Percentiles rank a stretch among this genome's conserved stretches.
phyloP scores from a whole-genome alignment of 2,797 vertebrate genomes.

The Sardinella longiceps region DNA sequence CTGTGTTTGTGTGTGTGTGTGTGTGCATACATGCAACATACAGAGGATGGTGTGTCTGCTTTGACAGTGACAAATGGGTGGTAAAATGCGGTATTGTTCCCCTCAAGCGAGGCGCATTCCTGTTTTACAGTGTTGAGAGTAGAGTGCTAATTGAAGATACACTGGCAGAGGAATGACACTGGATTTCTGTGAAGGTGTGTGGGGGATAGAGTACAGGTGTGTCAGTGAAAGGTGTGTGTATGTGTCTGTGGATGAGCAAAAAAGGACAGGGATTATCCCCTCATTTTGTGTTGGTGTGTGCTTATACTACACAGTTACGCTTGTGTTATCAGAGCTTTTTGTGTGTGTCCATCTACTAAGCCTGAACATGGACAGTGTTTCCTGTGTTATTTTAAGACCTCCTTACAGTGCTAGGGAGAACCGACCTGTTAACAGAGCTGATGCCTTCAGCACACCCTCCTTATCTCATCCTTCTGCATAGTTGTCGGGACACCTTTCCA shows the following conservation, averaged over 20 bases:
- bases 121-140: slow-evolving; percentile 44
- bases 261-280: not conserved
- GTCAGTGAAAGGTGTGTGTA: not conserved
- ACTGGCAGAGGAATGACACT: slow-evolving; percentile 62
- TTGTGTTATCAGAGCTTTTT: not conserved
- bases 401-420: not conserved
- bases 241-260: not conserved
- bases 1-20: not conserved
- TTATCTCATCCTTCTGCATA: not conserved
- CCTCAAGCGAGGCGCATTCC: slow-evolving; percentile 55
- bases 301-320: not conserved
- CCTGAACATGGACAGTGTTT: not conserved
- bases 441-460: not conserved
- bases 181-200: slow-evolving; percentile 49
- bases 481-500: not conserved
- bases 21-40: not conserved
- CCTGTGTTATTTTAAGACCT: not conserved
- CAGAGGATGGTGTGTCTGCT: not conserved
- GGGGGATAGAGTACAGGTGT: not conserved
- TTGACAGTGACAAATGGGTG: not conserved
- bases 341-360: not conserved
- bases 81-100: slow-evolving; percentile 34
- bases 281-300: not conserved
- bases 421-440: not conserved
- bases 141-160: slow-evolving; percentile 58